phyloP scores from a whole-genome alignment of 1,140 invertebrate genomes.

The Bombus superbus region DNA sequence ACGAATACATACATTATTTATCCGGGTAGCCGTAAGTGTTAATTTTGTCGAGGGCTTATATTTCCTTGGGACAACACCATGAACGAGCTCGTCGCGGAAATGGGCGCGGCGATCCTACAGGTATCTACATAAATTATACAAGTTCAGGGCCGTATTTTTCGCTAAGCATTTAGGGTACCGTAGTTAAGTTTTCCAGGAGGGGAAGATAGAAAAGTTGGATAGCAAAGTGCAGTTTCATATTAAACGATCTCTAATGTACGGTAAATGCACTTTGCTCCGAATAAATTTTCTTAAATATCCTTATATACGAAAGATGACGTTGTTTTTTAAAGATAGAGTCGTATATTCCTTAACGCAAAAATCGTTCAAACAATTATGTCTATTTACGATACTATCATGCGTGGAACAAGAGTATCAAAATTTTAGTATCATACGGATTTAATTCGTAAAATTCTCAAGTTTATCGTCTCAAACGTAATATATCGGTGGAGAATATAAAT shows the following conservation, averaged over 20 bases:
- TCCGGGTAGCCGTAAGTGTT: background rate
- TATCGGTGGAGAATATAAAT: background rate
- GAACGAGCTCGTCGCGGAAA: constrained; percentile 1
- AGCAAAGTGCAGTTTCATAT: background rate
- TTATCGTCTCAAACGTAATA: background rate
- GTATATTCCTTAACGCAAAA: too few species aligned
- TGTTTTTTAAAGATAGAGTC: too few species aligned
- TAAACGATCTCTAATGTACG: background rate
- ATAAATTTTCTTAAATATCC: too few species aligned
- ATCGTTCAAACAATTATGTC: background rate
- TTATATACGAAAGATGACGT: too few species aligned
- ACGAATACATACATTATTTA: background rate
- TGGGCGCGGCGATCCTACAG: constrained; percentile 20
- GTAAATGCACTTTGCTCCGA: too few species aligned
- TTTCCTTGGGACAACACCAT: constrained; percentile 9
- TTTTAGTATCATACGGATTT: too few species aligned
- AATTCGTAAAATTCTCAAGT: background rate
- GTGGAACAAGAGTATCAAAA: too few species aligned
- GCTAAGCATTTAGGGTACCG: background rate
- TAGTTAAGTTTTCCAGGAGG: background rate
- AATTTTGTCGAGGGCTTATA: constrained; percentile 20
- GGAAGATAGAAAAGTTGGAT: constrained; percentile 4
- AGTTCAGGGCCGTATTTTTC: constrained; percentile 24
- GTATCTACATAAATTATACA: background rate
- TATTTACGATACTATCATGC: too few species aligned